These are phyloP conservation scores for Melanogrammus aeglefinus DNA, from an alignment of 2,797 vertebrate genomes.

Conservation along the genomic window DNA sequence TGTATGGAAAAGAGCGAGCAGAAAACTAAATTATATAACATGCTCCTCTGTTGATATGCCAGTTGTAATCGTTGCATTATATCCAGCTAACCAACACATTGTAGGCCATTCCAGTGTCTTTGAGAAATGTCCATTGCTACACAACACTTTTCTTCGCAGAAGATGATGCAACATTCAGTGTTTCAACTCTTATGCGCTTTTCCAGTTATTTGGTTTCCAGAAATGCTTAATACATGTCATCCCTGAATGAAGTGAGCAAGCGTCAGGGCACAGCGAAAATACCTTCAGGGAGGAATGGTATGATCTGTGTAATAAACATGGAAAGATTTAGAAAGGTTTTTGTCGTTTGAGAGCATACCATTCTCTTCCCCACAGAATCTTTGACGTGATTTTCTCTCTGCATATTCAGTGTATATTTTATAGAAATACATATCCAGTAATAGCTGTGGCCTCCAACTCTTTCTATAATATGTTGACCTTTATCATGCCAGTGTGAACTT, in stretches of 20 bases:
- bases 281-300: not conserved
- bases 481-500: constrained; percentile 58
- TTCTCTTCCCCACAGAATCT: not conserved
- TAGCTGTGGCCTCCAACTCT: constrained; percentile 41
- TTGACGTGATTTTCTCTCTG: not conserved
- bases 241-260: constrained; percentile 21
- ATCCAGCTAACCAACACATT: constrained; percentile 7
- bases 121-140: constrained; percentile 59
- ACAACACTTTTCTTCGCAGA: constrained; percentile 40
- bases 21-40: not conserved
- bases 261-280: constrained; percentile 11
- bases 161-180: constrained; percentile 51
- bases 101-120: constrained; percentile 8
- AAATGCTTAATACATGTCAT: constrained; percentile 49
- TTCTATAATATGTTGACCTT: constrained; percentile 38
- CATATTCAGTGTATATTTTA: not conserved
- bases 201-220: constrained; percentile 61
- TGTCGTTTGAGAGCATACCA: not conserved
- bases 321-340: not conserved
- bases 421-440: constrained; percentile 4
- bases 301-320: constrained; percentile 9
- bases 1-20: not conserved
- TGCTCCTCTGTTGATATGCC: not conserved
- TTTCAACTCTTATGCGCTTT: constrained; percentile 43
- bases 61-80: not conserved